Conservation (phyloP, 2,888 invertebrate genomes). For the Cyaniris semiargus region DNA sequence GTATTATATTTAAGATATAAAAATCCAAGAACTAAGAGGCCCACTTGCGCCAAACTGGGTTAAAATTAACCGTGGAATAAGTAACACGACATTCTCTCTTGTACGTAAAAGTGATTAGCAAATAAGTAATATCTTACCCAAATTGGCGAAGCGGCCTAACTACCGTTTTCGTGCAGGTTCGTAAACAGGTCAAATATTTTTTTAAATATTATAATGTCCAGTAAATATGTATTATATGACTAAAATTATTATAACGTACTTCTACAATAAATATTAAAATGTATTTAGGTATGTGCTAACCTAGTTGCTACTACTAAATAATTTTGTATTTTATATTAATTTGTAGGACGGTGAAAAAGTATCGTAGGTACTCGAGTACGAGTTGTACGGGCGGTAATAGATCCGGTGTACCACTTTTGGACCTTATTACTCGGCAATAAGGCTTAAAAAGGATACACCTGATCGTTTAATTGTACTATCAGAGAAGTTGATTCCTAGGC, state of each 20-base stretch:
- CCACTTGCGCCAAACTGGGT: not conserved
- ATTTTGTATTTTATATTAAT: not conserved
- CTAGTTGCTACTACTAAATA: not conserved
- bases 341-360: not conserved
- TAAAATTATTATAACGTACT: not conserved
- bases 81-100: no score
- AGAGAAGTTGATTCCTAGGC: no score
- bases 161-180: no score
- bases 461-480: not conserved
- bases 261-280: not conserved
- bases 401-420: no score
- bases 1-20: no score
- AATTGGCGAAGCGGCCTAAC: no score
- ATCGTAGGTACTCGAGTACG: not conserved
- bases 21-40: not conserved
- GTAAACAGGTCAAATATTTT: not conserved
- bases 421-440: not conserved
- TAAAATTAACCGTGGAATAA: no score
- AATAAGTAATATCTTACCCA: no score
- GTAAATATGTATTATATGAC: not conserved
- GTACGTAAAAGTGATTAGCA: no score
- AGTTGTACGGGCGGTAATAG: not conserved
- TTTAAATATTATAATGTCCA: no score
- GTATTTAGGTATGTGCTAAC: not conserved
- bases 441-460: not conserved